Conservation (phyloP, 2,113 vertebrate species). For the Hydrolagus affinis region DNA sequence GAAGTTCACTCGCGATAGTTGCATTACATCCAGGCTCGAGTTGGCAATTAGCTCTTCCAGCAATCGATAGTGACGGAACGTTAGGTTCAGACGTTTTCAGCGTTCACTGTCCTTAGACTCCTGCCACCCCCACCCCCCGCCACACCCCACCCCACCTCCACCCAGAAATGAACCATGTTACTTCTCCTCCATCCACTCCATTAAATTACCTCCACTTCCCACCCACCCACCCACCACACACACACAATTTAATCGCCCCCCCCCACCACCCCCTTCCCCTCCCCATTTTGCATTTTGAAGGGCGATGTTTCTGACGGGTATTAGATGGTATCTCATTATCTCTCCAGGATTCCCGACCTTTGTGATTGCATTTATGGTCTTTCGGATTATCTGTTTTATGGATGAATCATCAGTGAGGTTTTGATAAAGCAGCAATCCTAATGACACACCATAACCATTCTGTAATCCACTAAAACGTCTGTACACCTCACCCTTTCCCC, state of each 20-base stretch:
- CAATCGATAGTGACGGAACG: not conserved
- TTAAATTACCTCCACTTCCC: not conserved
- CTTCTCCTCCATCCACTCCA: not conserved
- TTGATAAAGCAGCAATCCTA: not conserved
- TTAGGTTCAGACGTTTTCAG: not conserved
- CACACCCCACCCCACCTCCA: no score
- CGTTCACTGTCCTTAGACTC: not conserved
- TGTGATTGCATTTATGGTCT: not conserved
- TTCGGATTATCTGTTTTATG: slow-evolving; percentile 14
- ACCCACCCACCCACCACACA: no score
- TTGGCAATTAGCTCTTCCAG: not conserved
- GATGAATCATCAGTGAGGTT: slow-evolving; percentile 21
- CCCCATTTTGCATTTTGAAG: no score
- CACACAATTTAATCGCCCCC: no score
- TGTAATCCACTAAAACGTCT: not conserved
- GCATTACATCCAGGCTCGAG: not conserved
- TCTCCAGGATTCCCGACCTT: slow-evolving; percentile 11
- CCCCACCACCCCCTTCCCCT: no score
- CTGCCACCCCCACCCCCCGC: no score
- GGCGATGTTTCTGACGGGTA: not conserved
- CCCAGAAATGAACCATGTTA: no score
- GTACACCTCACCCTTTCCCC: no score
- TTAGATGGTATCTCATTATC: slow-evolving; percentile 5
- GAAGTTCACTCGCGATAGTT: slow-evolving; percentile 17
- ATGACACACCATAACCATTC: not conserved